These are phyloP conservation scores for Magallana nippona DNA, from an alignment of 2,888 invertebrate species.

Conservation along the genomic window DNA sequence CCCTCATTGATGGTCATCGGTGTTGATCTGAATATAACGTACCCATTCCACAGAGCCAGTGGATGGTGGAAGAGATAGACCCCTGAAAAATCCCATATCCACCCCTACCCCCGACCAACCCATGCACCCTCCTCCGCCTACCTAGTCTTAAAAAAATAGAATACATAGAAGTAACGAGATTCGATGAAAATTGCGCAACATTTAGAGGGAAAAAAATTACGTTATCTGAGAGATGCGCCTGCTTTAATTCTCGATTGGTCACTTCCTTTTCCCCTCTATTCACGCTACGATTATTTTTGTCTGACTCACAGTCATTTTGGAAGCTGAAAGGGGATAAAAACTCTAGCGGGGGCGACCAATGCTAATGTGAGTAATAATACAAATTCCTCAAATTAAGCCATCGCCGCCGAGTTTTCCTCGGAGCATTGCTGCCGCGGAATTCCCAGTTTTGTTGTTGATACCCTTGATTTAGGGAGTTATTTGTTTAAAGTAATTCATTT, in stretches of 20 bases:
- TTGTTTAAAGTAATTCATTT: conserved; percentile 32
- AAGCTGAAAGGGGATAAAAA: neutral
- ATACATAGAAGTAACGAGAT: neutral
- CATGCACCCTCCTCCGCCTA: neutral
- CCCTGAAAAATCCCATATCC: neutral
- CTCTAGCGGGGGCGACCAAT: conserved; percentile 7
- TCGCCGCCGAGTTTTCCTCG: neutral
- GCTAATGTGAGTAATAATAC: conserved; percentile 23
- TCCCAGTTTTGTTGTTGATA: conserved; percentile 24
- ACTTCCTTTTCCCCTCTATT: neutral
- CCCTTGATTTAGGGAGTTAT: conserved; percentile 22
- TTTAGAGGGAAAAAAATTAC: neutral
- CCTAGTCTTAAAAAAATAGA: neutral
- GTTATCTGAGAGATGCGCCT: conserved; percentile 9
- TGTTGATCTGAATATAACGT: no score
- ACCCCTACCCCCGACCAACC: neutral
- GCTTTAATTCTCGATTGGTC: conserved; percentile 15
- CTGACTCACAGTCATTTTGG: conserved; percentile 27
- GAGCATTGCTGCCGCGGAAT: conserved; percentile 4
- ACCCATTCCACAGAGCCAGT: no score
- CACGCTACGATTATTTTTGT: neutral
- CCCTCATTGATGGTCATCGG: neutral
- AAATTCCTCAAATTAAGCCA: conserved; percentile 13
- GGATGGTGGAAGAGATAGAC: neutral
- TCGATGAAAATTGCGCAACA: neutral